A percentile compares a stretch with the other conserved stretches of the same genome.
Evolutionary conservation across 2,888 invertebrate species (phyloP).

Genomic region (Strigamia crassipes): DNA sequence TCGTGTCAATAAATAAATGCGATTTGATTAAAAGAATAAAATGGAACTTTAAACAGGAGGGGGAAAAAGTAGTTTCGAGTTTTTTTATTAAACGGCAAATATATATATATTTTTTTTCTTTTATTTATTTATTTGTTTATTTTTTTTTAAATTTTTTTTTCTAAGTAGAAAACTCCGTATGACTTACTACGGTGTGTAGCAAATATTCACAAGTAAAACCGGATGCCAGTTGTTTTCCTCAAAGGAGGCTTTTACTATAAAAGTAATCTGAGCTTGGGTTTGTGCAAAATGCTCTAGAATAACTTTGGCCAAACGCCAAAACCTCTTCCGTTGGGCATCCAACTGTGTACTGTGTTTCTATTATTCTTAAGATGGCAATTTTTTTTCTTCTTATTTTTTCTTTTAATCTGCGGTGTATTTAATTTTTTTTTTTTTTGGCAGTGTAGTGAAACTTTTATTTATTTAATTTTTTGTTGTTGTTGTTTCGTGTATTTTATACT

Average conservation of each 20-base stretch:
- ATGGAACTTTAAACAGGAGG: neutral
- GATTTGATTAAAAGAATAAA: neutral
- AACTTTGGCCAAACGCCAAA: constrained; percentile 20
- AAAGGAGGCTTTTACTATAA: constrained; percentile 16
- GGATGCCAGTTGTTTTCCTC: constrained; percentile 22
- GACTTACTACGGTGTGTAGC: neutral
- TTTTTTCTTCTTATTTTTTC: neutral
- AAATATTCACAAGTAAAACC: constrained; percentile 26
- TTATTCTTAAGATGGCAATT: neutral
- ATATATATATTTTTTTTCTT: no score
- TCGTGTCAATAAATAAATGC: neutral
- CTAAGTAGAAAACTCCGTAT: neutral
- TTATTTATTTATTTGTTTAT: neutral
- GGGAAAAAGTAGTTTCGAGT: neutral
- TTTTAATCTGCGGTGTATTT: neutral
- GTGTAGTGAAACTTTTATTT: neutral
- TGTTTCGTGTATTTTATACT: neutral
- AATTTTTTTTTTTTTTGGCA: neutral
- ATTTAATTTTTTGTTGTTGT: neutral
- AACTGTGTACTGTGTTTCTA: constrained; percentile 26
- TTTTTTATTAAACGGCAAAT: no score
- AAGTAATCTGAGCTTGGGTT: constrained; percentile 25
- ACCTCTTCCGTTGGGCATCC: constrained; percentile 23
- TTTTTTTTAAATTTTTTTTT: neutral
- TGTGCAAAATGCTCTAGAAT: constrained; percentile 30